These are phyloP conservation scores for Digitonthophagus gazella DNA, from an alignment of 2,888 invertebrate species.

Conservation along the genomic window DNA sequence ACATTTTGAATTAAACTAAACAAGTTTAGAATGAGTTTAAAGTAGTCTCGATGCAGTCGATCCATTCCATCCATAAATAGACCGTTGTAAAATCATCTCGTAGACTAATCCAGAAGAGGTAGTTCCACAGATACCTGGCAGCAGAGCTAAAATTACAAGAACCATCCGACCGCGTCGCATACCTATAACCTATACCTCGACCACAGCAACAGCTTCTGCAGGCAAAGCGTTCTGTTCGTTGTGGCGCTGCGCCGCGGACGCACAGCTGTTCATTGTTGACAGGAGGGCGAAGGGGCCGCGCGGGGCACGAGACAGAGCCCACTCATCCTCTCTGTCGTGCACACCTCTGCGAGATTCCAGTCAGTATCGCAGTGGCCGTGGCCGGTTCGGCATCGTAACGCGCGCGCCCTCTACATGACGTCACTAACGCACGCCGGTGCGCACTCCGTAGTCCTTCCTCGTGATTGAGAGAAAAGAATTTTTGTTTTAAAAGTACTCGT, in stretches of 20 bases:
- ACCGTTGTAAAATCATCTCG: background rate
- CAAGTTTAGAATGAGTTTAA: background rate
- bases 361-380: slow-evolving; percentile 1
- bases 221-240: background rate
- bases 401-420: background rate
- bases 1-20: background rate
- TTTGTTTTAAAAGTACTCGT: too few species aligned
- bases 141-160: slow-evolving; percentile 7
- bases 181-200: slow-evolving; percentile 3
- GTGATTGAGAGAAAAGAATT: too few species aligned
- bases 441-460: too few species aligned
- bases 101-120: background rate
- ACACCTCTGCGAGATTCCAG: slow-evolving; percentile 7
- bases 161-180: background rate
- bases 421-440: background rate
- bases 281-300: slow-evolving; percentile 9
- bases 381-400: slow-evolving; percentile 5
- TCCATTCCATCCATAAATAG: background rate
- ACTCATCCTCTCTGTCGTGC: slow-evolving; percentile 11
- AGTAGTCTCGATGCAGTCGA: background rate
- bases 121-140: background rate
- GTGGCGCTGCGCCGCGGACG: slow-evolving; percentile 11
- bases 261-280: slow-evolving; percentile 26
- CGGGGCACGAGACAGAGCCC: slow-evolving; percentile 2
- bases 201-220: background rate